Conservation (phyloP, 2,113 vertebrate genomes). For the Nestor notabilis region DNA sequence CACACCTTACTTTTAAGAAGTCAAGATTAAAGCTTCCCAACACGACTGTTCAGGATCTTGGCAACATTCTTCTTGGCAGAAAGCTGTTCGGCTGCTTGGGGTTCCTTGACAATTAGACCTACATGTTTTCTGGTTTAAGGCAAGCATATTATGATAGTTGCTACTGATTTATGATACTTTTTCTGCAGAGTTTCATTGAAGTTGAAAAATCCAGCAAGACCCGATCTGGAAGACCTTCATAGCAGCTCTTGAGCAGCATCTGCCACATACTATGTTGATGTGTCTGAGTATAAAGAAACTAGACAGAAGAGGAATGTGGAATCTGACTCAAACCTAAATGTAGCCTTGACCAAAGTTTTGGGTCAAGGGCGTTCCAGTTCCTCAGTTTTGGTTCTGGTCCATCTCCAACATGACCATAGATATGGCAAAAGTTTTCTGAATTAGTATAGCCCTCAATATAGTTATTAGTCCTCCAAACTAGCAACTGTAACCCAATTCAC, state of each 20-base stretch:
- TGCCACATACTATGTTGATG: background rate
- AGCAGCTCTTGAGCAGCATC: background rate
- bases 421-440: background rate
- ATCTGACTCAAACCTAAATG: background rate
- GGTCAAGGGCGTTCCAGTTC: background rate
- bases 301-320: background rate
- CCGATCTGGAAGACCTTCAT: background rate
- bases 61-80: background rate
- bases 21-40: background rate
- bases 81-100: background rate
- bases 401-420: background rate
- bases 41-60: background rate
- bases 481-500: background rate
- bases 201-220: background rate
- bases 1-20: background rate
- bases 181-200: background rate
- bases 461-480: background rate
- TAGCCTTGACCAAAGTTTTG: background rate
- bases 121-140: background rate
- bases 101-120: background rate
- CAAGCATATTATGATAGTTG: background rate
- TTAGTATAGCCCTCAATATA: background rate
- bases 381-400: background rate
- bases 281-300: accelerated
- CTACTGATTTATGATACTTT: background rate